Evolutionary conservation across 2,888 invertebrate species (phyloP), one percentile per base, ranked within the genome.

Genomic region (Drosophila pegasa): DNA sequence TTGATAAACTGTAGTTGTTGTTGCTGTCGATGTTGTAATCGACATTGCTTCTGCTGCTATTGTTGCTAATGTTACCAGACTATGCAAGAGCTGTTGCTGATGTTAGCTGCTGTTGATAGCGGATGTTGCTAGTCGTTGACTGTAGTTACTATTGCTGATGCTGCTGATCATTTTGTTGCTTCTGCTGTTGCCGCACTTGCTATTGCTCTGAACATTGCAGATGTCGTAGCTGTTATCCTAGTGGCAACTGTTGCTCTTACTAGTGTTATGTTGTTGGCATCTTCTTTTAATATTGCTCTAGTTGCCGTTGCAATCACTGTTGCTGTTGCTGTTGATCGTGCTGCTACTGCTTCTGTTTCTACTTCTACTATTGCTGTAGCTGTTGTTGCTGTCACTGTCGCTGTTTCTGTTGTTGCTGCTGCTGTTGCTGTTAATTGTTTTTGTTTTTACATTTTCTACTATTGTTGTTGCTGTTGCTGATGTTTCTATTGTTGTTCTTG

Each of bases 361-460:
- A 0, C 7, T 41, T 0, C 12, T 60, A 37, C 18, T 41, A 20
- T 35, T 68, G 40, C 45, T 71, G 62, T 70, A 76, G 12, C 6
- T 20, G 16, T 20, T 5, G 9, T 10, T 18, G 1, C 4, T 20
- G 12, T 12, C 20, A 20, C 0, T 20, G 0, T 20, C 20, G 40
- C 20, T 40, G 38, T 18, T 38, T n/a, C n/a, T 40, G 40, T 1
- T 20, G 0, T 20, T 40, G 40, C 20, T 40, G 38, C 38, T 38
- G 12, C 14, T 41, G 20, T 14, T 41, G 22, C 22, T 12, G 20
- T 20, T n/a, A n/a, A n/a, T n/a, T n/a, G n/a, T n/a, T n/a, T n/a
- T n/a, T n/a, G n/a, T n/a, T n/a, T n/a, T n/a, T n/a, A n/a, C n/a
- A n/a, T n/a, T n/a, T n/a, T n/a, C n/a, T n/a, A n/a, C n/a, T n/a